These are phyloP conservation scores for Natrix natrix DNA, from an alignment of 2,797 vertebrate genomes.

Conservation along the genomic window DNA sequence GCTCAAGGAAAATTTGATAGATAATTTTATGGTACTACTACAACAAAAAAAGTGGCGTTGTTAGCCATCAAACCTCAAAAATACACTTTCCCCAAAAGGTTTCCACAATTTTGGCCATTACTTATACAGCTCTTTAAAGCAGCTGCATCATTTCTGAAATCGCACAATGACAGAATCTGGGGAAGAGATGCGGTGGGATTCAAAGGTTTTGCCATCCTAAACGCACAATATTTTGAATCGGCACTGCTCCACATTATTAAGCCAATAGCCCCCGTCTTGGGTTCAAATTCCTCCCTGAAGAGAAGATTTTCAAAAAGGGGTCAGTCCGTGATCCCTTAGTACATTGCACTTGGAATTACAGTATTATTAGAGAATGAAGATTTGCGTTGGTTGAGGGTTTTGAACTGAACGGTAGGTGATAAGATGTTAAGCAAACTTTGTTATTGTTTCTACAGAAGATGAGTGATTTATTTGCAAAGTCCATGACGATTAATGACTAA, in stretches of 20 bases:
- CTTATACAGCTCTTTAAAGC: neutral
- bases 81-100: too few relatives aligned
- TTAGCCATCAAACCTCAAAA: too few relatives aligned
- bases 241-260: neutral
- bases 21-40: too few relatives aligned
- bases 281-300: neutral
- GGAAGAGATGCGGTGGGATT: neutral
- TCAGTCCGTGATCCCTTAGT: neutral
- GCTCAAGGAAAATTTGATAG: neutral
- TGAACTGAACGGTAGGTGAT: neutral
- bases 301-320: neutral
- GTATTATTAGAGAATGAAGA: conserved; percentile 1
- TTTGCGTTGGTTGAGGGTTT: neutral
- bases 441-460: neutral
- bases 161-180: too few relatives aligned
- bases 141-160: neutral
- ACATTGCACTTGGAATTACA: neutral
- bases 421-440: neutral
- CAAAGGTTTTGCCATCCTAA: neutral
- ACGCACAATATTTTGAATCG: neutral
- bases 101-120: too few relatives aligned
- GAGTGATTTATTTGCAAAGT: neutral
- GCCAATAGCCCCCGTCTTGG: neutral
- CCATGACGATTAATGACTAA: neutral
- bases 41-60: too few relatives aligned